A percentile compares a stretch with the other conserved stretches of the same genome.
Evolutionary conservation across 92 coral and sea anemone species (phyloP).

Genomic region (Virgularia gustaviana): DNA sequence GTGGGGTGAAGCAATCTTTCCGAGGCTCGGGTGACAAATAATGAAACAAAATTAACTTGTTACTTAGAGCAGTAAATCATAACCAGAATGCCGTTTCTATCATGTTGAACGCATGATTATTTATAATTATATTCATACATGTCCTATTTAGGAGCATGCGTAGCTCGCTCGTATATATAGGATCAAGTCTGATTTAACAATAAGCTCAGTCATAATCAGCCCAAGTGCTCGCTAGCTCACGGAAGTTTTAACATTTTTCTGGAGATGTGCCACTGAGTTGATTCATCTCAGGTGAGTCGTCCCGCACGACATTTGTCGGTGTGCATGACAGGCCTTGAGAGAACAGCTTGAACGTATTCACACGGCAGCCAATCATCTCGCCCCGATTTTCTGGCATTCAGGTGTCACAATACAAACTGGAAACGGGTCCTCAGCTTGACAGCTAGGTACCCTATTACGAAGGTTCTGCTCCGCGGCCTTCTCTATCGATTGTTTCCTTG

Average conservation of each 20-base stretch:
- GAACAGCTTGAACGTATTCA: constrained; percentile 33
- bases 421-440: constrained; percentile 27
- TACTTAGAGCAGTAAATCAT: too few species aligned
- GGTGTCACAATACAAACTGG: constrained; percentile 22
- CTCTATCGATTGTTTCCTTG: too few species aligned
- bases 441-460: neutral
- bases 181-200: neutral
- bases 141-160: neutral
- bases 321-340: constrained; percentile 14
- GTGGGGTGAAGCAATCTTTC: too few species aligned
- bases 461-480: too few species aligned
- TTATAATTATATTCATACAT: neutral
- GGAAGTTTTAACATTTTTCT: constrained; percentile 31
- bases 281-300: constrained; percentile 32
- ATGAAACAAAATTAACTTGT: too few species aligned
- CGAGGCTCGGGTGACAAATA: too few species aligned
- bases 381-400: constrained; percentile 7
- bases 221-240: neutral
- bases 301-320: constrained; percentile 28
- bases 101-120: neutral
- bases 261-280: constrained; percentile 13
- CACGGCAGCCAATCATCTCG: constrained; percentile 15
- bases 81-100: neutral
- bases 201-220: neutral
- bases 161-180: neutral